Conservation (phyloP, 2,113 vertebrate genomes). For the Chiloscyllium plagiosum region DNA sequence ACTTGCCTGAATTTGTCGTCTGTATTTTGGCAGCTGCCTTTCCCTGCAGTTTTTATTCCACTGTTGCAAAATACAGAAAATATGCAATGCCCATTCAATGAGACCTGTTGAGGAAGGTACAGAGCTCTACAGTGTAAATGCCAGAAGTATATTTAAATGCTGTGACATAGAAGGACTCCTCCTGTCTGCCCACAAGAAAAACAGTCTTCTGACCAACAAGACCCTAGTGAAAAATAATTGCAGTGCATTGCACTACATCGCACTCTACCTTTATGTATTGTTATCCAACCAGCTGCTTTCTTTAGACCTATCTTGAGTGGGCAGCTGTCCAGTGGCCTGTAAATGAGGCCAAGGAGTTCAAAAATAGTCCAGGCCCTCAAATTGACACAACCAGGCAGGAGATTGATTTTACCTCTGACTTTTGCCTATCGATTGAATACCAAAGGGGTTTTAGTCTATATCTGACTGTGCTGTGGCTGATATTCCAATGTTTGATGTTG, state of each 20-base stretch:
- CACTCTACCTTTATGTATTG: too few species aligned
- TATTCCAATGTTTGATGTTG: not conserved
- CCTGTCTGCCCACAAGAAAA: not conserved
- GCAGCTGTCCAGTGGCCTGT: not conserved
- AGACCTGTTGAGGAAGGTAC: not conserved
- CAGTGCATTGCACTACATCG: not conserved
- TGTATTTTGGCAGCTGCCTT: not conserved
- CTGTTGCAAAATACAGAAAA: not conserved
- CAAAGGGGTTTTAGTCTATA: not conserved
- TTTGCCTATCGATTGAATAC: too few species aligned
- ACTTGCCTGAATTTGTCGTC: not conserved
- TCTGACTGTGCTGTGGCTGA: not conserved
- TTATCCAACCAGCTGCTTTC: not conserved
- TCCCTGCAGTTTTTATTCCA: not conserved
- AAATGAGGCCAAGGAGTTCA: not conserved
- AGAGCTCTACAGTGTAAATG: not conserved
- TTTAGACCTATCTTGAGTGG: not conserved
- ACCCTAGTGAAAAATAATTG: not conserved
- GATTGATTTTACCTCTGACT: not conserved
- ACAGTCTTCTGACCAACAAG: not conserved
- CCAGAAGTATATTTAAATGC: not conserved
- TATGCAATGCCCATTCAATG: not conserved
- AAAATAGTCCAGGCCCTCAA: not conserved
- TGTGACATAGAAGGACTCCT: not conserved
- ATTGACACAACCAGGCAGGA: not conserved